Evolutionary conservation across 2,113 vertebrate genomes (phyloP).

Genomic region (Sardina pilchardus): DNA sequence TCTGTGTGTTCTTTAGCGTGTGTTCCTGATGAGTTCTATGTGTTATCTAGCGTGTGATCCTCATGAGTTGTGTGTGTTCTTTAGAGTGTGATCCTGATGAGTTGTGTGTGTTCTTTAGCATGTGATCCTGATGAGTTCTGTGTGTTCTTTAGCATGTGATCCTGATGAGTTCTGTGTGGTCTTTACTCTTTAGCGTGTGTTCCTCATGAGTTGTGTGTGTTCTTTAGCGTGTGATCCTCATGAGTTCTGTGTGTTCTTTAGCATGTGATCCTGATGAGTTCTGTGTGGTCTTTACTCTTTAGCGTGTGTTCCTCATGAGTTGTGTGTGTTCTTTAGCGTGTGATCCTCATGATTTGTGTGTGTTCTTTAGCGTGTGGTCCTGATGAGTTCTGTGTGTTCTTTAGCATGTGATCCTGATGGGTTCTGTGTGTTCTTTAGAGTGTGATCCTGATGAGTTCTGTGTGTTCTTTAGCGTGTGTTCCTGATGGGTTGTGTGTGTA

Average conservation of each 20-base stretch:
- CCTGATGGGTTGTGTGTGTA: background rate
- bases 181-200: too few relatives aligned
- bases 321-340: background rate
- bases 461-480: background rate
- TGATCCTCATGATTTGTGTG: background rate
- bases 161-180: too few relatives aligned
- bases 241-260: too few relatives aligned
- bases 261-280: background rate
- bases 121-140: background rate
- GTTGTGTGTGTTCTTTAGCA: background rate
- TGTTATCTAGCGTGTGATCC: background rate
- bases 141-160: too few relatives aligned
- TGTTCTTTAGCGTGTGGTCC: background rate
- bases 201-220: too few relatives aligned
- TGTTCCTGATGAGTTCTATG: background rate
- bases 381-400: background rate
- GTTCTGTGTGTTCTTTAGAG: background rate
- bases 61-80: background rate
- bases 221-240: too few relatives aligned
- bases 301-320: background rate
- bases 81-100: background rate
- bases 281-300: too few relatives aligned
- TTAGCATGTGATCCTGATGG: background rate
- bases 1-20: background rate
- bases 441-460: background rate